Evolutionary conservation across 2,113 vertebrate genomes (phyloP).

Genomic region (Xenopus tropicalis): UCB_Xtro_10.0 CM004447.2:19466501-19467000

Average conservation of each 20-base stretch:
- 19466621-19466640: no score
- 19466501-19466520: no score
- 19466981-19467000: conserved; percentile 10
- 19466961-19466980: background rate
- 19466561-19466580: no score
- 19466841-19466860: conserved; percentile 37
- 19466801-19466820: conserved; percentile 25
- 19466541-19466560: no score
- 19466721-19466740: no score
- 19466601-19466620: no score
- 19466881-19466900: conserved; percentile 23
- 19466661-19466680: no score
- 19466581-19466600: no score
- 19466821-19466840: conserved; percentile 5
- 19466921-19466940: conserved; percentile 26
- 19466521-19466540: no score
- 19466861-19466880: conserved; percentile 29
- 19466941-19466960: conserved; percentile 5
- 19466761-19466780: background rate
- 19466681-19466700: no score
- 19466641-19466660: no score
- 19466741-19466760: background rate
- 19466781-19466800: background rate
- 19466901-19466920: conserved; percentile 25
- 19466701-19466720: no score